Evolutionary conservation across 2,888 invertebrate genomes (phyloP), one percentile per base, ranked within the genome.

Genomic region (Hypomecis punctinalis): DNA sequence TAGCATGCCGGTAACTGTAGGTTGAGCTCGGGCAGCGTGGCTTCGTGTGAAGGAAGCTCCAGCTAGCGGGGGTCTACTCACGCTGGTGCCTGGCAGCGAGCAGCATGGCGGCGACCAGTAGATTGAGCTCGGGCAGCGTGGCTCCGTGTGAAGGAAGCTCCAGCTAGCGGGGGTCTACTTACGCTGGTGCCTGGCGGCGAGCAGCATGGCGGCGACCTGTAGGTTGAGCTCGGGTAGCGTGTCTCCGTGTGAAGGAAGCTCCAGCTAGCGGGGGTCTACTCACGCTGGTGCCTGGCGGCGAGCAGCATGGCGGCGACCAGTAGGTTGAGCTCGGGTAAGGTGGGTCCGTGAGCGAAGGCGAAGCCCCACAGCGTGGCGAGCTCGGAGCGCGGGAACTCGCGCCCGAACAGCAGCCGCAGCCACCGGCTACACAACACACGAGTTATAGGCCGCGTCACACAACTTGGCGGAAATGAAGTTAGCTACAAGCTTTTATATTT

Each of bases 321-420:
- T 76, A 95, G 96, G 54, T 90, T 90, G 13, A 92, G 66, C 62
- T 88, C 70, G 0, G 89, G 89, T 59, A 93, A 66, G 74, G 80
- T 66, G 0, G 91, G 90, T 0, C 95, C 95, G 77, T 96, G 96
- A 0, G 96, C 95, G 89, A 97, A 97, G 69, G 97, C 94, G 60
- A 96, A 96, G 75, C 98, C 97, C 97, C 97, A 97, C 6, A 97
- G 84, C 56, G 95, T 94, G 0, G 97, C 93, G 53, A 97, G 86
- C 77, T 97, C 97, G 56, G 95, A 93, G 64, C 97, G 94, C 2
- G 96, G 94, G 86, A 97, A 97, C 87, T 97, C 97, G 4, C 97
- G 94, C 0, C 97, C 97, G 88, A 97, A 98, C 11, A 97, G 87
- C 61, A 98, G 87, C 5, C 97, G 94, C 39, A 97, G 89, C 97